Base-by-base conservation (phyloP, 2,113 vertebrate genomes). In the Tachycineta bicolor region DNA sequence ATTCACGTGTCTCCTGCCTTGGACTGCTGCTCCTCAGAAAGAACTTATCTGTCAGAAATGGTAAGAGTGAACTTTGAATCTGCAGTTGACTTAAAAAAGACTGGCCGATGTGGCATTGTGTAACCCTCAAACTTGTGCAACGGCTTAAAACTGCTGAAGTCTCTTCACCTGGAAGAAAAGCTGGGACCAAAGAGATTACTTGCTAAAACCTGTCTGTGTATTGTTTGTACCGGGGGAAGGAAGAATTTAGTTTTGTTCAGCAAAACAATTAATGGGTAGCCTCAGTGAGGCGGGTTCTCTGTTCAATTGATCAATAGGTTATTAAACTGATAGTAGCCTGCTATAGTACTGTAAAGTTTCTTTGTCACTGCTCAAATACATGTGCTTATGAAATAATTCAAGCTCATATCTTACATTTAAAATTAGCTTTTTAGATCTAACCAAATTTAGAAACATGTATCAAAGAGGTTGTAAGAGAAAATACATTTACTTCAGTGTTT, bases 1-100 rank as follows among this genome's bases (percentile, higher is more conserved):
- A 74, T 60, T 67, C 37, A 14, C 0, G 0, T 2, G 2, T 55
- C 37, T 79, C 22, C 53, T 58, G 12, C 41, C 34, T 50, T 53
- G 43, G 47, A 11, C 12, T 3, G 14, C 21, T 47, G 26, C 29
- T 75, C 70, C 49, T 21, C 59, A 47, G 67, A 78, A 87, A 50
- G 37, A 91, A 14, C n/a, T 6, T 5, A 31, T 37, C 39, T 34
- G 19, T 71, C 11, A 26, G 53, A 91, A 93, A 68, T 1, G 16
- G 84, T 71, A 41, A 49, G 67, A 73, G 28, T 58, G 59, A 85
- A n/a, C 63, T 58, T 68, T 60, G 26, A 65, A 39, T 67, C 50
- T 84, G 53, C 39, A 83, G 31, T 63, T 67, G 39, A 60, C 24
- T 70, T 55, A 14, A 13, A 28, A 41, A 43, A 74, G 43, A 67